phyloP scores from a whole-genome alignment of 2,888 invertebrate genomes.

The Oscheius sp. region DNA sequence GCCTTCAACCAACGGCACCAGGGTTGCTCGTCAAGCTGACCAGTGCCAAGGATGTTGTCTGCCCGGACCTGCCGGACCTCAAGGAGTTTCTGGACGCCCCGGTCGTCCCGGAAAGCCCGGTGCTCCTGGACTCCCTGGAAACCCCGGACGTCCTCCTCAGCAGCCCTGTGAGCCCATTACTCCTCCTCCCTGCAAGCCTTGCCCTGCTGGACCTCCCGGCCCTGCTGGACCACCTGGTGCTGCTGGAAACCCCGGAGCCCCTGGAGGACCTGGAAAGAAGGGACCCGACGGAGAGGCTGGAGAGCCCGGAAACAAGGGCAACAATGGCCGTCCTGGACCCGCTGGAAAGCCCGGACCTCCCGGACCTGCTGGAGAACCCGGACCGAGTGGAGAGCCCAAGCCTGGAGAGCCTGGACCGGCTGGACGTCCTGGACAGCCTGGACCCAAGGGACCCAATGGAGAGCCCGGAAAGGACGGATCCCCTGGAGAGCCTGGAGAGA shows the following conservation, averaged over 20 bases:
- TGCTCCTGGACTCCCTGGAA: slow-evolving; percentile 17
- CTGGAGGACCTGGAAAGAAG: slow-evolving; percentile 41
- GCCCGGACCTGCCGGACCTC: slow-evolving; percentile 65
- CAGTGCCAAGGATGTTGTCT: slow-evolving; percentile 63
- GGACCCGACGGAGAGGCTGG: slow-evolving; percentile 19
- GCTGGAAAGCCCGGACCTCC: slow-evolving; percentile 7
- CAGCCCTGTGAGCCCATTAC: too few relatives aligned
- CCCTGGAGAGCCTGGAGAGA: not conserved
- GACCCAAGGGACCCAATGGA: slow-evolving; percentile 8
- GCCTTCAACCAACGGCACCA: slow-evolving; percentile 56
- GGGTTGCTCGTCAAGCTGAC: slow-evolving; percentile 60
- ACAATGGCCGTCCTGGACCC: slow-evolving; percentile 7
- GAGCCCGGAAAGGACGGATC: not conserved
- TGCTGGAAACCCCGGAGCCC: slow-evolving; percentile 44
- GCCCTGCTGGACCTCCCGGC: slow-evolving; percentile 54
- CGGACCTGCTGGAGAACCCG: slow-evolving; percentile 3
- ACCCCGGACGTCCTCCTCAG: slow-evolving; percentile 12
- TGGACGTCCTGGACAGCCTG: not conserved
- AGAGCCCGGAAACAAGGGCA: not conserved
- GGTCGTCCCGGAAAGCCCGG: slow-evolving; percentile 16
- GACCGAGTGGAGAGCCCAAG: not conserved
- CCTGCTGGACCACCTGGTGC: slow-evolving; percentile 60
- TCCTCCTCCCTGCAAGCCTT: not conserved
- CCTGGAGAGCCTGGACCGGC: slow-evolving; percentile 12
- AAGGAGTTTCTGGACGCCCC: not conserved